phyloP scores from a whole-genome alignment of 1,140 invertebrate genomes.

The Tenebrio molitor region DNA sequence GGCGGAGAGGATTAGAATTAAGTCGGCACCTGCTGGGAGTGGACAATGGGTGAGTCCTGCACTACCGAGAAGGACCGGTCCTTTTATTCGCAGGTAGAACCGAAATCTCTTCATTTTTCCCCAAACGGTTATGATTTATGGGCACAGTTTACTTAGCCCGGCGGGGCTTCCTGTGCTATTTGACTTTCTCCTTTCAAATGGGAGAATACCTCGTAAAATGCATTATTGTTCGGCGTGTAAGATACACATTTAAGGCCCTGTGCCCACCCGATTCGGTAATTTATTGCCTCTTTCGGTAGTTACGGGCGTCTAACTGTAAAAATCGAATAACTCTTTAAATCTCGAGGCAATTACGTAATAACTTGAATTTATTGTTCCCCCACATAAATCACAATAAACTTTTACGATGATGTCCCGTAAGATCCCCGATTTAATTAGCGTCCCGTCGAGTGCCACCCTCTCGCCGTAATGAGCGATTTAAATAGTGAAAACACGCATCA shows the following conservation, averaged over 20 bases:
- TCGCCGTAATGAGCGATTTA: constrained; percentile 15
- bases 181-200: constrained; percentile 32
- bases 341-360: constrained; percentile 29
- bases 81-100: constrained; percentile 27
- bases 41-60: constrained; percentile 14
- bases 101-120: constrained; percentile 34
- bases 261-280: constrained; percentile 23
- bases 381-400: constrained; percentile 31
- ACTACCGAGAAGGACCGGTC: constrained; percentile 23
- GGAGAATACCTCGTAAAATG: constrained; percentile 29
- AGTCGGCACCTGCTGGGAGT: constrained; percentile 34
- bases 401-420: constrained; percentile 23
- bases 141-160: constrained; percentile 11
- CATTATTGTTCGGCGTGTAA: constrained; percentile 15
- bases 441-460: constrained; percentile 14
- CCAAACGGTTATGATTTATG: constrained; percentile 26
- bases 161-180: constrained; percentile 16
- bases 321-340: constrained; percentile 25
- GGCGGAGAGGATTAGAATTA: constrained; percentile 35
- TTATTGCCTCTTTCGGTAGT: constrained; percentile 19
- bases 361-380: constrained; percentile 34
- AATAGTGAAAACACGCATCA: constrained; percentile 52
- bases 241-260: background rate
- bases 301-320: constrained; percentile 18
- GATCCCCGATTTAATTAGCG: constrained; percentile 10